Conservation (phyloP, 2,797 vertebrate species). For the Crenuchus spilurus region DNA sequence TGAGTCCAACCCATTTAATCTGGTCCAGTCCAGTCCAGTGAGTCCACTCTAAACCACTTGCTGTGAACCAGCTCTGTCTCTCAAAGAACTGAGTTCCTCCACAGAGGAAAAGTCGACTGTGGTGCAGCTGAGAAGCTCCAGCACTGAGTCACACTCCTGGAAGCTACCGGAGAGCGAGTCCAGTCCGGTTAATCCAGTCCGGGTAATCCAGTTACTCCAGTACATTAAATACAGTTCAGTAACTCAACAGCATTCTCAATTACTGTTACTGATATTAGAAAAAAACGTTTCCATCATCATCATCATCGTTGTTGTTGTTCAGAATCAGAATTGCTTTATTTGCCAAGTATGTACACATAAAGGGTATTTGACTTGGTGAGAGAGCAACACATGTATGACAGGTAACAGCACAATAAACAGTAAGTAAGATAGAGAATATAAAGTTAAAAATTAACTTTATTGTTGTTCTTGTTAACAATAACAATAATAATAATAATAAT, state of each 20-base stretch:
- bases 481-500: no score
- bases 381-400: no score
- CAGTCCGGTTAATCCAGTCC: neutral
- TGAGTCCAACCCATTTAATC: neutral
- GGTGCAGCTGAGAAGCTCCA: slow-evolving; percentile 16
- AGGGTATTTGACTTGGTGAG: no score
- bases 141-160: neutral
- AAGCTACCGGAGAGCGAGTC: neutral
- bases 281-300: no score
- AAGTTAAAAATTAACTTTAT: no score
- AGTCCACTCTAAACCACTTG: neutral
- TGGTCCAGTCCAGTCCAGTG: neutral
- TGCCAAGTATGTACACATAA: no score
- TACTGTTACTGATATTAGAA: no score
- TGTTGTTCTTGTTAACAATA: no score
- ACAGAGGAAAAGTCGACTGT: neutral
- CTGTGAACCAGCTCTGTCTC: neutral
- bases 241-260: neutral
- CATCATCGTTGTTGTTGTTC: no score
- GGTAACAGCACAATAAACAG: no score
- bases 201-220: neutral
- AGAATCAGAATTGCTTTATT: no score
- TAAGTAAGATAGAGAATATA: no score
- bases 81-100: neutral
- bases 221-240: neutral